Evolutionary conservation across 92 coral and sea anemone genomes (phyloP), one percentile per base, ranked within the genome.

Genomic region (Micromussa lordhowensis): DNA sequence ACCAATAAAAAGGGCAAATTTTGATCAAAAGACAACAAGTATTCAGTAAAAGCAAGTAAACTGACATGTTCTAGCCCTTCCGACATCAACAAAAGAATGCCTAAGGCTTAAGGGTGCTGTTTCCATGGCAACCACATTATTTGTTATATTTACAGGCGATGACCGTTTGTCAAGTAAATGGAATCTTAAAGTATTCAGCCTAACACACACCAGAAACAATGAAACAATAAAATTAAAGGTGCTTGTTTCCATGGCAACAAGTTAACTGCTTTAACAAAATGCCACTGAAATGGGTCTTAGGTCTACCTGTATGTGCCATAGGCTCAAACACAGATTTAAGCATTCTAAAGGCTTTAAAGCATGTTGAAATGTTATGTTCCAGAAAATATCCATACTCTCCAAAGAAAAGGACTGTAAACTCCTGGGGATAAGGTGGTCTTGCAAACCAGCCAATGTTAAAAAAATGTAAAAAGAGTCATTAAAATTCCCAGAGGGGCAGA

Each of bases 21-120:
- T 83, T 68, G 86, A 68, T 83, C 75, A 83, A 69, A 83, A 69
- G 38, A 82, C 78, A 44, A 83, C 10, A 83, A 40, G 78, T 68
- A 69, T 54, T 54, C 19, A 54, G 14, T 54, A 54, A 54, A 54
- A 54, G 0, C 59, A 54, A 54, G 14, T 19, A 54, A 54, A 19
- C 59, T 54, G 59, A 19, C 21, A 54, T 54, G 12, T 70, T 28
- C 73, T 30, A 11, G 73, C 73, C 32, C 15, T 0, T 68, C 16
- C 15, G 16, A 1, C 0, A 54, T 68, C 16, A 26, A n/a, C n/a
- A n/a, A n/a, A n/a, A n/a, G n/a, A n/a, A n/a, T n/a, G n/a, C n/a
- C n/a, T n/a, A 12, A 4, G 48, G 10, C 18, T 58, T 58, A 58
- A 58, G 7, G 64, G 64, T 19, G 18, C 21, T 58, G 64, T 58